Evolutionary conservation across 2,113 vertebrate genomes (phyloP).

Genomic region (Argyrosomus japonicus): DNA sequence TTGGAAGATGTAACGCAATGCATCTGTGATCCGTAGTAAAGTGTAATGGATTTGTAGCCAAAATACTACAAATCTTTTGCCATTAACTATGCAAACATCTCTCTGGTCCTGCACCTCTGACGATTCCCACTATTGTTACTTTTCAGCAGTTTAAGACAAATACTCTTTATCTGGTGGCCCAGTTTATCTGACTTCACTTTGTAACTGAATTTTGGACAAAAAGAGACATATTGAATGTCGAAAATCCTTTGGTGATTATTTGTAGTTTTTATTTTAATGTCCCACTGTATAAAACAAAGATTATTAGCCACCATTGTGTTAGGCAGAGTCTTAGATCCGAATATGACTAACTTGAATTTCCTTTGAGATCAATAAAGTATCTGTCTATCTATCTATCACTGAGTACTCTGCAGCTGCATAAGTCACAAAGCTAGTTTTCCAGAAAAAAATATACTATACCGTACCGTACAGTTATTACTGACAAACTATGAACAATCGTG

Average conservation of each 20-base stretch:
- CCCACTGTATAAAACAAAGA: neutral
- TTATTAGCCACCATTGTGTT: neutral
- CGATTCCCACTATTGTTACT: neutral
- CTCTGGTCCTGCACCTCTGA: neutral
- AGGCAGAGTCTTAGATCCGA: neutral
- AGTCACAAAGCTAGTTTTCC: neutral
- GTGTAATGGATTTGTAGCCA: neutral
- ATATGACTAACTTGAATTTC: neutral
- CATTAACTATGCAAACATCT: neutral
- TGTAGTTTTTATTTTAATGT: neutral
- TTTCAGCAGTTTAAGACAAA: neutral
- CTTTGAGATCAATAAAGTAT: too few relatives aligned
- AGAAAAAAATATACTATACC: neutral
- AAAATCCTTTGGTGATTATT: neutral
- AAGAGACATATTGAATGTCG: neutral
- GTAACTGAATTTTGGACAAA: neutral
- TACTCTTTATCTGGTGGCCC: neutral
- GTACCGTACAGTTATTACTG: neutral
- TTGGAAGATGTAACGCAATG: conserved; percentile 2
- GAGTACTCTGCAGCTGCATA: neutral
- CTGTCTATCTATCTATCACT: neutral
- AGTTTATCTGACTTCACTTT: neutral
- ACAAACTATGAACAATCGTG: neutral
- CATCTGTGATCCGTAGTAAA: neutral
- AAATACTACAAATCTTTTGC: neutral